These are phyloP conservation scores for Hyalella azteca DNA, from an alignment of 2,888 invertebrate genomes.

Conservation along the genomic window DNA sequence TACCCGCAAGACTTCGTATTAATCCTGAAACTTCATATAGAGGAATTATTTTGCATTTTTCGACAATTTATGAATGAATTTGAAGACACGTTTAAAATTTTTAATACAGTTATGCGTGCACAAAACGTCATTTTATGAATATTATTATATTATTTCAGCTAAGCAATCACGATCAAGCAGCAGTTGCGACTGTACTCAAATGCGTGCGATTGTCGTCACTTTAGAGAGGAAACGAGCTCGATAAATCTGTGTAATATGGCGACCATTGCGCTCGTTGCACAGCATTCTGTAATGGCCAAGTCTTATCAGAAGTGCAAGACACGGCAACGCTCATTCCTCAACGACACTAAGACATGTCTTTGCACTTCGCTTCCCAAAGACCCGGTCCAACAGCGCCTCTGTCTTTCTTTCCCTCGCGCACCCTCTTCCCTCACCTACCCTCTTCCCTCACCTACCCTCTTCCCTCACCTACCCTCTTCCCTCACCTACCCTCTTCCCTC, in stretches of 20 bases:
- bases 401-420: neutral
- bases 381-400: constrained; percentile 16
- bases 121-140: too few species aligned
- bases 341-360: constrained; percentile 34
- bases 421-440: neutral
- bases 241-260: constrained; percentile 29
- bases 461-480: too few species aligned
- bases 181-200: constrained; percentile 2
- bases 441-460: too few species aligned
- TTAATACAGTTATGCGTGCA: too few species aligned
- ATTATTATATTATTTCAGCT: too few species aligned
- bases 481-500: too few species aligned
- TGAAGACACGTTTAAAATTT: too few species aligned
- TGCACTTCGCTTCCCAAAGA: constrained; percentile 18
- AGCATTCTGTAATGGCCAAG: constrained; percentile 34
- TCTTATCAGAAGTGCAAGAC: constrained; percentile 35
- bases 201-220: constrained; percentile 6
- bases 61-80: too few species aligned
- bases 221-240: constrained; percentile 23
- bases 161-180: too few species aligned
- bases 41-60: too few species aligned
- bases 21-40: too few species aligned
- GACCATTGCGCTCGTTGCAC: constrained; percentile 25
- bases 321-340: constrained; percentile 28
- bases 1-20: too few species aligned